Conservation (phyloP, 2,888 invertebrate species). For the Drosophila tanythrix region DNA sequence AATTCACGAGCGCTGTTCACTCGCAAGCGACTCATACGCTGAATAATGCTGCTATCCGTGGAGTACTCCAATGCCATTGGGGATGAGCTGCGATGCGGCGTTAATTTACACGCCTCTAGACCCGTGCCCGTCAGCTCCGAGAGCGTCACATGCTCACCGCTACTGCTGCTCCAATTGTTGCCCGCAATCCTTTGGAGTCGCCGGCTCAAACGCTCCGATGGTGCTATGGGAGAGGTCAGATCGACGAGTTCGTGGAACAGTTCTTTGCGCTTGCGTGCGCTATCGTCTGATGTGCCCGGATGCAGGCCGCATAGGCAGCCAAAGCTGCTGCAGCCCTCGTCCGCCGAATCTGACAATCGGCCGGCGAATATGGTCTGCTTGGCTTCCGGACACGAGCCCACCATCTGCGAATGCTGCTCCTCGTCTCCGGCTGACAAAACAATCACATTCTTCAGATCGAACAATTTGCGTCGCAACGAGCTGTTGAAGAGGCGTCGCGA, state of each 20-base stretch:
- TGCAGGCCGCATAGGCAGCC: conserved; percentile 76
- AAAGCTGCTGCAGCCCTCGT: conserved; percentile 78
- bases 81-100: conserved; percentile 80
- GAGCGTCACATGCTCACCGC: too few relatives aligned
- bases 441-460: conserved; percentile 80
- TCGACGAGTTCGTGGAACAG: conserved; percentile 67
- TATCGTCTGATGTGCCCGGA: conserved; percentile 60
- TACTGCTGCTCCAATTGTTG: too few relatives aligned
- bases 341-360: conserved; percentile 77
- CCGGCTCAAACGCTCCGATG: too few relatives aligned
- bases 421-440: conserved; percentile 34
- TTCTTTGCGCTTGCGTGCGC: conserved; percentile 62
- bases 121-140: conserved; percentile 50
- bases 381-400: conserved; percentile 68
- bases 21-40: conserved; percentile 73
- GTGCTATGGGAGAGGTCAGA: conserved; percentile 75
- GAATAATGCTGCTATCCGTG: conserved; percentile 76
- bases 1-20: conserved; percentile 66
- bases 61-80: conserved; percentile 71
- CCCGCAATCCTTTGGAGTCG: too few relatives aligned
- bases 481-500: conserved; percentile 78
- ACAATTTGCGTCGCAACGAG: conserved; percentile 83
- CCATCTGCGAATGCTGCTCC: conserved; percentile 36
- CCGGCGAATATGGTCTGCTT: conserved; percentile 74
- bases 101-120: conserved; percentile 59